Evolutionary conservation across 2,888 invertebrate species (phyloP).

Genomic region (Amphiduros pacificus): DNA sequence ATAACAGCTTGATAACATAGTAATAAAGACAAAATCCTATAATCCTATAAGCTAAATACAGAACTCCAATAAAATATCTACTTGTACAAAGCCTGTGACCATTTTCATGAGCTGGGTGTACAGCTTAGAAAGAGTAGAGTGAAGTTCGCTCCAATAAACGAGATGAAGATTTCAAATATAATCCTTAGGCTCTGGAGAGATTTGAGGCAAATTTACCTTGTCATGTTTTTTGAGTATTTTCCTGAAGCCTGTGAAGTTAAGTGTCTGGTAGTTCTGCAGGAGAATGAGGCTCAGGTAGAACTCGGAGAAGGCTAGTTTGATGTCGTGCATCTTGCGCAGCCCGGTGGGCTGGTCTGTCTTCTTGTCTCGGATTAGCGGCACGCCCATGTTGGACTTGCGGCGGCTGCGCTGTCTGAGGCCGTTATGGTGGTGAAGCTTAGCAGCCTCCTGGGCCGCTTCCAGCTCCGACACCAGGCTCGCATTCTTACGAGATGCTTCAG

Average conservation of each 20-base stretch:
- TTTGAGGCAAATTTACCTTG: slow-evolving; percentile 76
- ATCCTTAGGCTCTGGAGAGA: no score
- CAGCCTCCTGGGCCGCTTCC: slow-evolving; percentile 62
- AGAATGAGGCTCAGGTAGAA: slow-evolving; percentile 95
- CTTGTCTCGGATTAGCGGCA: background rate
- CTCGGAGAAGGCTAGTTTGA: slow-evolving; percentile 97
- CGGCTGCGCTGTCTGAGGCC: slow-evolving; percentile 6
- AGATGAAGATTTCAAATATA: no score
- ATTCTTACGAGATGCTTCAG: slow-evolving; percentile 94
- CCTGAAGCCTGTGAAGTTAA: slow-evolving; percentile 97
- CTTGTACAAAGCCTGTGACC: no score
- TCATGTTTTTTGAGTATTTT: slow-evolving; percentile 99
- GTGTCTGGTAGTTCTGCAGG: slow-evolving; percentile 95
- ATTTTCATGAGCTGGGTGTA: no score
- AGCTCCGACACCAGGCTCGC: slow-evolving; percentile 87
- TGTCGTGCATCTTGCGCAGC: slow-evolving; percentile 67
- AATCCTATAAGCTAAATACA: no score
- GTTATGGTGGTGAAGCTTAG: background rate
- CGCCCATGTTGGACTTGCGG: background rate
- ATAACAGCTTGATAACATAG: no score
- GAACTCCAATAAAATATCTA: no score
- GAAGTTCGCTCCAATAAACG: no score
- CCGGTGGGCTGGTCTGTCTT: slow-evolving; percentile 1
- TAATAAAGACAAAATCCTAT: no score
- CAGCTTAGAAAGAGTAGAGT: no score